A percentile compares a stretch with the other conserved stretches of the same genome.
Conservation (phyloP, 35 echinoderm and acorn worm species). For the Apostichopus californicus region DNA sequence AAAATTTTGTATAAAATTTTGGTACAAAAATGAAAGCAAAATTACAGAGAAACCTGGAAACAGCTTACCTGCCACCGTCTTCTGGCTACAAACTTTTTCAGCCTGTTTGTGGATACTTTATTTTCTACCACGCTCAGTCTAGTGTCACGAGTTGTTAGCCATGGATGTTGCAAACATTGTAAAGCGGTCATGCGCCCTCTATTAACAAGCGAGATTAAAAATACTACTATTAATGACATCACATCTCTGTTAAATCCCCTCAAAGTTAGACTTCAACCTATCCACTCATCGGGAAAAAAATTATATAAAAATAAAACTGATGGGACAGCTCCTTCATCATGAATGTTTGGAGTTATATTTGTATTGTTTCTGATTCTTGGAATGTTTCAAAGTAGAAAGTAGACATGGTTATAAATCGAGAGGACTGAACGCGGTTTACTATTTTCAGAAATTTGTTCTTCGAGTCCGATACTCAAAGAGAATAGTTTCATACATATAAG, state of each 20-base stretch:
- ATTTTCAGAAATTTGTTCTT: too few relatives aligned
- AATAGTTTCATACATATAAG: too few relatives aligned
- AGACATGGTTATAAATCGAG: too few relatives aligned
- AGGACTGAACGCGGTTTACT: too few relatives aligned
- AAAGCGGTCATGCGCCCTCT: slow-evolving; percentile 67
- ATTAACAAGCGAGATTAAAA: not conserved
- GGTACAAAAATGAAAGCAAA: not conserved
- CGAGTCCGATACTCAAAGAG: too few relatives aligned
- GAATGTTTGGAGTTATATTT: too few relatives aligned
- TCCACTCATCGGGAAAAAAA: not conserved
- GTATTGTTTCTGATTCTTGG: too few relatives aligned
- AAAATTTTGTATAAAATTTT: not conserved
- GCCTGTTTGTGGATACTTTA: slow-evolving; percentile 69
- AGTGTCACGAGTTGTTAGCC: slow-evolving; percentile 59
- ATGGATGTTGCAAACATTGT: slow-evolving; percentile 76
- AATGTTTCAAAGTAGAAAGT: too few relatives aligned
- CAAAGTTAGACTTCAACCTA: too few relatives aligned
- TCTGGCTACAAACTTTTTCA: slow-evolving; percentile 83
- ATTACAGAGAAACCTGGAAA: not conserved
- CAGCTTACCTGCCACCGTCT: slow-evolving; percentile 85
- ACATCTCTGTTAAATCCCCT: too few relatives aligned
- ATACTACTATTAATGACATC: too few relatives aligned
- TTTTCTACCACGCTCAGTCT: slow-evolving; percentile 43
- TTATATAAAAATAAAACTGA: not conserved
- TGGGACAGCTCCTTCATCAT: too few relatives aligned